phyloP scores from a whole-genome alignment of 2,797 vertebrate species.

The Anas georgica region DNA sequence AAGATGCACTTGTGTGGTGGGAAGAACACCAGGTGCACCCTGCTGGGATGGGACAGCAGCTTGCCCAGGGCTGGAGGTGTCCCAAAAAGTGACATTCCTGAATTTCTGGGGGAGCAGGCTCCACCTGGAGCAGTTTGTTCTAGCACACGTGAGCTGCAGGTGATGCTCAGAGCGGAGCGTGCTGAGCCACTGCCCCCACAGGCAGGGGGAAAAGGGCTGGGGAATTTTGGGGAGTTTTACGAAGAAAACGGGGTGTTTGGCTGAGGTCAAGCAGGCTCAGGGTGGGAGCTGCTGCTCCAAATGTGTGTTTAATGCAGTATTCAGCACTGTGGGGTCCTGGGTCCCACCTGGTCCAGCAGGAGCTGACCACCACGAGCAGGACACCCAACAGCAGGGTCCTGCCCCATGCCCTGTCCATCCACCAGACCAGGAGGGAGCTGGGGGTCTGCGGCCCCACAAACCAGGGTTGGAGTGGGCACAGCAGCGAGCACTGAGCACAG shows the following conservation, averaged over 20 bases:
- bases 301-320: no score
- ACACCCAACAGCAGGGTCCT: background rate
- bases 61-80: background rate
- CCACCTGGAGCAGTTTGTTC: rapidly evolving
- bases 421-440: background rate
- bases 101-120: background rate
- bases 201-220: background rate
- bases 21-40: background rate
- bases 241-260: background rate
- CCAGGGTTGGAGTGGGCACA: background rate
- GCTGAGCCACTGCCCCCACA: background rate
- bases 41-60: background rate
- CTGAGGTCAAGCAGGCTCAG: no score
- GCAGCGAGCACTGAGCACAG: no score
- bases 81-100: rapidly evolving
- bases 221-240: rapidly evolving
- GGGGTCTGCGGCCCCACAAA: no score
- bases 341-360: background rate
- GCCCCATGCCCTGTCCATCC: background rate
- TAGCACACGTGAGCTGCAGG: background rate
- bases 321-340: rapidly evolving
- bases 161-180: rapidly evolving
- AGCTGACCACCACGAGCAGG: background rate
- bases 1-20: background rate
- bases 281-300: background rate